Conservation (phyloP, 2,888 invertebrate genomes). For the Tineola bisselliella region DNA sequence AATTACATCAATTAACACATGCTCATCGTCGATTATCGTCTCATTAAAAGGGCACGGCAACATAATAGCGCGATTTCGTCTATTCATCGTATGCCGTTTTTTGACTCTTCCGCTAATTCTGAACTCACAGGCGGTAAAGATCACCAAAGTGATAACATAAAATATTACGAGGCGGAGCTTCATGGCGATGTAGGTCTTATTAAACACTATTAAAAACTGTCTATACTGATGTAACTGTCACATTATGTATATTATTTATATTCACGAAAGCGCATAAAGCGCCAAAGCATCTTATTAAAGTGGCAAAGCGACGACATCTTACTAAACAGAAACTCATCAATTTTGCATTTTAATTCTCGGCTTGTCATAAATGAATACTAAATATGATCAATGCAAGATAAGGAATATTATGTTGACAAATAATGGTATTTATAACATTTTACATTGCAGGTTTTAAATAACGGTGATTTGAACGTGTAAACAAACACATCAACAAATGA, state of each 20-base stretch:
- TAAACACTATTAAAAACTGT: slow-evolving; percentile 43
- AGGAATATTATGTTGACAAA: slow-evolving; percentile 3
- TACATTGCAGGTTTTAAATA: background rate
- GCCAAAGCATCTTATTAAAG: slow-evolving; percentile 45
- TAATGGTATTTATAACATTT: slow-evolving; percentile 3
- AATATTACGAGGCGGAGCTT: slow-evolving; percentile 50
- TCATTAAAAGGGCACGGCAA: slow-evolving; percentile 61
- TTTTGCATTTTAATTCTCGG: slow-evolving; percentile 6
- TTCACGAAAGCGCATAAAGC: slow-evolving; percentile 42
- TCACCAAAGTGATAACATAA: slow-evolving; percentile 51
- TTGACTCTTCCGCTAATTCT: slow-evolving; percentile 60
- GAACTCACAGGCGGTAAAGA: slow-evolving; percentile 50
- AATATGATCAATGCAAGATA: background rate
- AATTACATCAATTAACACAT: slow-evolving; percentile 62
- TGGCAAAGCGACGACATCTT: slow-evolving; percentile 50
- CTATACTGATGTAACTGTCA: slow-evolving; percentile 55
- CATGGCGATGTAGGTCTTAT: slow-evolving; percentile 36
- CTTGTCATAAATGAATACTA: slow-evolving; percentile 9
- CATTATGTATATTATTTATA: slow-evolving; percentile 60
- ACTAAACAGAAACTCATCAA: slow-evolving; percentile 46
- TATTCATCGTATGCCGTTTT: slow-evolving; percentile 47
- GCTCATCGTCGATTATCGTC: slow-evolving; percentile 60
- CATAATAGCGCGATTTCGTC: slow-evolving; percentile 50
- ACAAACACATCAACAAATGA: background rate
- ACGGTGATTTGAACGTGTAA: slow-evolving; percentile 11